A percentile compares a stretch with the other conserved stretches of the same genome.
phyloP scores from a whole-genome alignment of 1,140 invertebrate genomes.

The Babylonia areolata region DNA sequence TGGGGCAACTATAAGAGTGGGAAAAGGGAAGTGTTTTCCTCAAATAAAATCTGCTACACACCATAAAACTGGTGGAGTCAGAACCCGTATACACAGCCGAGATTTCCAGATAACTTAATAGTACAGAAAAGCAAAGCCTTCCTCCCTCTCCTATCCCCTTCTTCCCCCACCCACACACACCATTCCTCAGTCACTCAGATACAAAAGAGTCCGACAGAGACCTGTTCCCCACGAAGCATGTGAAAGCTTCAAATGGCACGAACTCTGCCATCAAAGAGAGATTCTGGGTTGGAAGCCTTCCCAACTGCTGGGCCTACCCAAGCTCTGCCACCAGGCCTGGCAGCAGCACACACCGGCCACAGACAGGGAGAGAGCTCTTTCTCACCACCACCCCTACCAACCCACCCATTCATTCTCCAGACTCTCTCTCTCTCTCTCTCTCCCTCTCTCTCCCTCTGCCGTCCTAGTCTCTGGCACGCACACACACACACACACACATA shows the following conservation, averaged over 20 bases:
- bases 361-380: background rate
- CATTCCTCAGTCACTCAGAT: background rate
- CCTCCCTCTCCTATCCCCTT: background rate
- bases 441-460: background rate
- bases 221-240: background rate
- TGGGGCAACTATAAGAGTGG: too few species aligned
- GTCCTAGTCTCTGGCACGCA: background rate
- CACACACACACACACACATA: constrained; percentile 16
- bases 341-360: background rate
- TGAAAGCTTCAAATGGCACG: constrained; percentile 30
- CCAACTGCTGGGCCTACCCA: background rate
- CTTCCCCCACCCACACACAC: background rate
- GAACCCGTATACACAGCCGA: too few species aligned
- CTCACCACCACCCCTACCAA: background rate
- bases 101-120: too few species aligned
- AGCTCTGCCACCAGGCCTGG: background rate
- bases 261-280: constrained; percentile 35
- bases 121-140: background rate
- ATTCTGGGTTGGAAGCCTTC: background rate
- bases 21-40: too few species aligned
- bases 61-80: too few species aligned
- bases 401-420: background rate
- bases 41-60: too few species aligned
- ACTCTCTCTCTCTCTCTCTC: background rate
- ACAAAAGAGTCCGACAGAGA: background rate